Evolutionary conservation across 2,888 invertebrate genomes (phyloP), one percentile per base, ranked within the genome.

Genomic region (Netelia inedita): DNA sequence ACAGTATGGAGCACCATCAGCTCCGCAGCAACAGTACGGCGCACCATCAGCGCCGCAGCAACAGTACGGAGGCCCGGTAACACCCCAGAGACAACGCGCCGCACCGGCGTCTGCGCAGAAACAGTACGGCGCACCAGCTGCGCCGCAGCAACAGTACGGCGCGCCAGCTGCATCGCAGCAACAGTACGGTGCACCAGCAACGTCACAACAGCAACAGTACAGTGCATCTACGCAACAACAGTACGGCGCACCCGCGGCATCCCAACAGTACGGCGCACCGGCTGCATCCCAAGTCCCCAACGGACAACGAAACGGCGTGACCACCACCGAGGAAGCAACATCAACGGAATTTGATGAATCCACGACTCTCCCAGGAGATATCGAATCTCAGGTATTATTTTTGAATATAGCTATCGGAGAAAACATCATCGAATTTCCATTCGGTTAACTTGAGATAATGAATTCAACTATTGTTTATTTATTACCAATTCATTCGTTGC

Each of bases 1-100:
- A 57, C 19, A 92, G 78, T 94, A 94, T 81, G 94, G 94, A 9
- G 88, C 91, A 9, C 93, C 94, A 87, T 16, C 80, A 53, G 69
- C 78, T 50, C 65, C 79, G 9, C 82, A 85, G 21, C 90, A 90
- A 41, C 85, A 85, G 21, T 85, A 83, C 61, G 75, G 75, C 14
- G 83, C 82, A 0, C 86, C 85, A 9, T 21, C 69, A 14, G 69
- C 79, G n/a, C 81, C 81, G n/a, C 82, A 85, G 65, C 80, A 69
- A 10, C 88, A 89, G 61, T 88, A 89, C 43, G 85, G 86, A 21
- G 73, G 85, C n/a, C 85, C 87, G 11, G 19, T 75, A 5, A 66
- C 76, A 1, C 81, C 88, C 21, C 86, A 86, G 11, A 81, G 74
- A 53, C 88, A 88, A 57, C 85, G 86, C 43, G 85, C 82, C 28